Evolutionary conservation across 2,797 vertebrate genomes (phyloP).

Genomic region (Heteromormyrus szaboi): DNA sequence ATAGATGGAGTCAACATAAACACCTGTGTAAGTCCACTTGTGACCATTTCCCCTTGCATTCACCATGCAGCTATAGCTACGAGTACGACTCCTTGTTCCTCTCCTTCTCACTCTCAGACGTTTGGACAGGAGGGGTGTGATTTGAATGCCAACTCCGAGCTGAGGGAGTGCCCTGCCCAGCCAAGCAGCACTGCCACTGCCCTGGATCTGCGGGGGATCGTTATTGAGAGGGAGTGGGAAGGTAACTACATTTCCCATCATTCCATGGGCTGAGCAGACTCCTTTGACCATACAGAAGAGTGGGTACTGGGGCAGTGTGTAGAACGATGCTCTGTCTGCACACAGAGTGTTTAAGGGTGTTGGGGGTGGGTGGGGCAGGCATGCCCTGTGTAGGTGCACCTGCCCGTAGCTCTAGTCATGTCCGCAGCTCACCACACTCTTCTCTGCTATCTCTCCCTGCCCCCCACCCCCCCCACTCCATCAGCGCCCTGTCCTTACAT

Average conservation of each 20-base stretch:
- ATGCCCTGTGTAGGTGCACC: neutral
- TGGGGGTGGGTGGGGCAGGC: neutral
- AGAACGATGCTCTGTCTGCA: neutral
- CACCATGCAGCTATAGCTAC: neutral
- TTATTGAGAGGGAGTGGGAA: conserved; percentile 46
- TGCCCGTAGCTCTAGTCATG: neutral
- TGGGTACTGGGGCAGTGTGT: neutral
- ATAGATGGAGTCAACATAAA: conserved; percentile 55
- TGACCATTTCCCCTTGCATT: neutral
- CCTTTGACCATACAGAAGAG: neutral
- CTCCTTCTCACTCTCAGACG: conserved; percentile 39
- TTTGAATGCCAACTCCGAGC: conserved; percentile 62
- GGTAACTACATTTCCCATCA: conserved; percentile 30
- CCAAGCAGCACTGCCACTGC: conserved; percentile 28
- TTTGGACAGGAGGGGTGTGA: conserved; percentile 44
- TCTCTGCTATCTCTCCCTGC: conserved; percentile 59
- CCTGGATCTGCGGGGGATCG: conserved; percentile 46
- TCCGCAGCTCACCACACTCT: conserved; percentile 78
- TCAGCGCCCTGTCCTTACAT: conserved; percentile 85
- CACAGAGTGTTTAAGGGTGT: neutral
- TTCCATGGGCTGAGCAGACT: neutral
- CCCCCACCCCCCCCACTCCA: conserved; percentile 52
- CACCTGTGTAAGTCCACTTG: conserved; percentile 51
- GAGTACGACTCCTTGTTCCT: neutral
- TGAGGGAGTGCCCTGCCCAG: conserved; percentile 14